phyloP scores from a whole-genome alignment of 2,888 invertebrate species.

The Sympetrum striolatum region DNA sequence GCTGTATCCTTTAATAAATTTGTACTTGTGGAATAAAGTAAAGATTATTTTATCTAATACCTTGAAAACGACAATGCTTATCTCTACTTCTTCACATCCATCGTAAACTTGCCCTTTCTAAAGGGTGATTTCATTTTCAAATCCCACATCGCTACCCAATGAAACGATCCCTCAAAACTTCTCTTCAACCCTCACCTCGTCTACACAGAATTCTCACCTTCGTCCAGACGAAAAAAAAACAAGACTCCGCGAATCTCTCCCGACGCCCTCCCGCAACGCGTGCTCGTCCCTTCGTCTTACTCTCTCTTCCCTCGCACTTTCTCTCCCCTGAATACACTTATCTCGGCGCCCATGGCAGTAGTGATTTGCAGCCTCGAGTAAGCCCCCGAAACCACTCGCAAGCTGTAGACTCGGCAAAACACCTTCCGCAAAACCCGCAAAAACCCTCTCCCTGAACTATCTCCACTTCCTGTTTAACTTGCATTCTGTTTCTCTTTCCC shows the following conservation, averaged over 20 bases:
- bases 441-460: background rate
- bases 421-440: background rate
- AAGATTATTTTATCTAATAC: no score
- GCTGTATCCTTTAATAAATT: no score
- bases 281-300: background rate
- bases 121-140: no score
- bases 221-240: background rate
- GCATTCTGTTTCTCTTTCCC: background rate
- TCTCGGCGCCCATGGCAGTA: background rate
- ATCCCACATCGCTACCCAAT: no score
- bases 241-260: background rate
- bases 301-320: background rate
- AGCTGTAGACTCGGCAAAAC: slow-evolving; percentile 3
- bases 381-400: slow-evolving; percentile 25
- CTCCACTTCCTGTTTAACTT: no score
- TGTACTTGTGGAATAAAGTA: no score
- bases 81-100: no score
- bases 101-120: no score
- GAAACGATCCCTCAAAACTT: no score
- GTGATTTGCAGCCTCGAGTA: slow-evolving; percentile 30
- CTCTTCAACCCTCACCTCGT: background rate
- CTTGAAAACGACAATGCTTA: no score
- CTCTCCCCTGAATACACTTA: background rate
- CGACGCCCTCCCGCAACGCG: background rate
- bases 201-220: background rate